Base-by-base conservation (phyloP, 2,797 vertebrate genomes). In the Apodemus agrarius region DNA sequence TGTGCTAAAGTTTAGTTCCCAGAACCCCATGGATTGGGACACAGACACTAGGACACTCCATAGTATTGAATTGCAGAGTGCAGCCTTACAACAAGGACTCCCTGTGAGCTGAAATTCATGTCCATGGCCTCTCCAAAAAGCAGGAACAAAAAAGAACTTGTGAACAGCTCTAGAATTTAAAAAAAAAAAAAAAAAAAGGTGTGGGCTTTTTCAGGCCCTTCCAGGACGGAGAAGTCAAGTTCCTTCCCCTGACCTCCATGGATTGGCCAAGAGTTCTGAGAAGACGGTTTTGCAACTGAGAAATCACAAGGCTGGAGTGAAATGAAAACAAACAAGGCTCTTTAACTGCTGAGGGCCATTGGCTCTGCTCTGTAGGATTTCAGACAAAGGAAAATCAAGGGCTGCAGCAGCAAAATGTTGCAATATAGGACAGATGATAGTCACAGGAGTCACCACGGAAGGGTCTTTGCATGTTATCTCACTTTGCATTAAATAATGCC, bases 261-360 rank as follows among this genome's bases (percentile, higher is more conserved):
- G 43, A 79, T 69, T 95, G 65, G 72, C 61, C 67, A 95, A 94
- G 91, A 96, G 80, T 97, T 96, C 94, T 74, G 19, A 96, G 72
- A 96, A 88, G 78, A 91, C 43, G 7, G 31, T 91, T 92, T 91
- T 78, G 75, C 75, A 95, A 93, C 37, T 76, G n/a, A 96, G 16
- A 57, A 95, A 80, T 81, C 89, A 83, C 74, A 81, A 54, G 63
- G 37, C 29, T 92, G 13, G 76, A 72, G 37, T 87, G 82, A 91
- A 91, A 87, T 67, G 80, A 26, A 93, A 74, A 59, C 54, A 93
- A 90, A 72, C 74, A 93, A 89, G 46, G 19, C 34, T 34, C 26
- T 90, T 78, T 61, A 86, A 24, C 54, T 40, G 29, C 49, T 90
- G 21, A 79, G 46, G 74, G 37, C 54, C 46, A 40, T 14, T n/a